Base-by-base conservation (phyloP, 2,113 vertebrate species). In the Myotis brandtii region DNA sequence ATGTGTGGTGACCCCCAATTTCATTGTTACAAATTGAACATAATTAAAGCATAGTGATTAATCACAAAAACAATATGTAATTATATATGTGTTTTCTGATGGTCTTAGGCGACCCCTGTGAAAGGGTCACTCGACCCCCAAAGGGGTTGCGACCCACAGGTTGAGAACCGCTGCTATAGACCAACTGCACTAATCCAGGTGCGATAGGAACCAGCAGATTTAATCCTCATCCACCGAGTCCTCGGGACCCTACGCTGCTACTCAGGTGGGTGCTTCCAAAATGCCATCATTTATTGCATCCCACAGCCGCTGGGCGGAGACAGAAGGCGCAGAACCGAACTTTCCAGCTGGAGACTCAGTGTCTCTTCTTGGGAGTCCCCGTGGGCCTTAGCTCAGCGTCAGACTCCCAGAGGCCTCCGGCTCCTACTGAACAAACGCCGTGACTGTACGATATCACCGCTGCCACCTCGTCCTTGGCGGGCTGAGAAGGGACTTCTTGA, bases 401-500 rank as follows among this genome's bases (percentile, higher is more conserved):
- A n/a, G 40, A 13, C 62, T 69, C 34, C 66, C 37, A 4, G 34
- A 34, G 50, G 46, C 50, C 18, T 30, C 62, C 70, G 87, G 48
- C 14, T 30, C 11, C 86, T 32, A 82, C 72, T 77, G 30, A 82
- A 85, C 52, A 90, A 80, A 56, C 46, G 52, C 43, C 48, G 37
- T 27, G 25, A 25, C 40, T 86, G n/a, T 43, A 30, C 16, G 40
- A 21, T 9, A 23, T 9, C 64, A 52, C 83, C 25, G 86, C 96
- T 59, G 93, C 50, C 91, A 94, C 6, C 17, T 64, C 4, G 20
- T 34, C 80, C 75, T 81, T 81, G 93, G 91, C 79, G 91, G 75
- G 46, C 64, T 20, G 10, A 75, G 79, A 89, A 95, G 69, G 82
- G 69, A 69, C 92, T 91, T 97, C 95, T 97, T 52, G 59, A 93